Conservation (phyloP, 2,888 invertebrate genomes). For the Epirrita christyi region DNA sequence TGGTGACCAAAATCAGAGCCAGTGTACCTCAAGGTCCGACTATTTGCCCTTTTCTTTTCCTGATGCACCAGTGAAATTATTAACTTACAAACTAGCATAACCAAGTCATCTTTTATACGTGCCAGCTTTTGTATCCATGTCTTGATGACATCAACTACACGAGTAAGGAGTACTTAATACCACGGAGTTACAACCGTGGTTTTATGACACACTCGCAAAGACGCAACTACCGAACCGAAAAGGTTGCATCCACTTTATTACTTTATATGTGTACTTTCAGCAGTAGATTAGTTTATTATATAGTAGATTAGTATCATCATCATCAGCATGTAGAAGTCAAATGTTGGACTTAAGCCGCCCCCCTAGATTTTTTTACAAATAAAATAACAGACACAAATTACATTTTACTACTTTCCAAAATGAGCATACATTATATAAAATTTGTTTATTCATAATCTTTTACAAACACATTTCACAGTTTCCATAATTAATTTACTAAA, state of each 20-base stretch:
- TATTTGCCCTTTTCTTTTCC: neutral
- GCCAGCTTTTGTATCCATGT: neutral
- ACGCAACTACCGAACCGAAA: slow-evolving; percentile 27
- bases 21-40: slow-evolving; percentile 3
- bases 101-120: too few relatives aligned
- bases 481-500: slow-evolving; percentile 35
- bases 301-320: too few relatives aligned
- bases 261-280: neutral
- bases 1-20: neutral
- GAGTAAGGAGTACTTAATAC: slow-evolving; percentile 1
- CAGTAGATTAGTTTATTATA: neutral
- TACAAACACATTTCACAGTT: slow-evolving; percentile 13
- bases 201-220: slow-evolving; percentile 23
- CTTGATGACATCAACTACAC: too few relatives aligned
- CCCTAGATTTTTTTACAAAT: too few relatives aligned
- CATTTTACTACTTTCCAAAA: neutral
- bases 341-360: too few relatives aligned
- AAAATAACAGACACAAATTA: neutral
- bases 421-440: neutral
- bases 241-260: slow-evolving; percentile 9
- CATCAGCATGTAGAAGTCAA: too few relatives aligned
- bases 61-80: neutral
- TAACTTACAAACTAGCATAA: neutral
- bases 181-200: slow-evolving; percentile 26
- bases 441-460: neutral